A percentile compares a stretch with the other conserved stretches of the same genome.
Conservation (phyloP, 2,797 vertebrate species). For the Sternarchorhynchus goeldii region DNA sequence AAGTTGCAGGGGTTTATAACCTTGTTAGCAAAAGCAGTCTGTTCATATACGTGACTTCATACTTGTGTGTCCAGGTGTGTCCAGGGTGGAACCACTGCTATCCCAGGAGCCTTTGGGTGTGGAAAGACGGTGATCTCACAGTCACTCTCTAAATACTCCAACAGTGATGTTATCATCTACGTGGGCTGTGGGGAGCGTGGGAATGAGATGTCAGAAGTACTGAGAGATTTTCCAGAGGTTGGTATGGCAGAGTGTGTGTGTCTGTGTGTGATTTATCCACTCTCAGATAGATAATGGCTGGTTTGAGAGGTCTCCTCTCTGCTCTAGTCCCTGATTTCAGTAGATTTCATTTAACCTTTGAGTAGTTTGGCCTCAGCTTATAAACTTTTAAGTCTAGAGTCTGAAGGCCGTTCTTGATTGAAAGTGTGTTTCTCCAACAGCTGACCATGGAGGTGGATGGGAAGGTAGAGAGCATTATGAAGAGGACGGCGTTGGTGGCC, state of each 20-base stretch:
- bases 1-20: no score
- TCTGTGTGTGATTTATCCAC: no score
- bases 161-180: constrained; percentile 97
- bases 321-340: no score
- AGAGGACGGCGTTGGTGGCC: constrained; percentile 95
- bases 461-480: constrained; percentile 97
- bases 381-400: background rate
- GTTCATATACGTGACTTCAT: no score
- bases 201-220: constrained; percentile 99
- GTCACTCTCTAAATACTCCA: constrained; percentile 97
- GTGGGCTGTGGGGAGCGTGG: constrained; percentile 98
- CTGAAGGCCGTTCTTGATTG: constrained; percentile 32
- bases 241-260: constrained; percentile 18
- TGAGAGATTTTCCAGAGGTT: constrained; percentile 86
- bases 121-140: constrained; percentile 99
- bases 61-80: constrained; percentile 80
- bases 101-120: constrained; percentile 97
- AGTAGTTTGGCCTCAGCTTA: no score
- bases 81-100: constrained; percentile 97
- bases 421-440: constrained; percentile 67
- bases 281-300: no score
- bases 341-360: no score
- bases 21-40: no score
- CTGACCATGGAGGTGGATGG: constrained; percentile 98
- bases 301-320: no score